Evolutionary conservation across 2,888 invertebrate species (phyloP), one percentile per base, ranked within the genome.

Genomic region (Heteromurus nitidus): DNA sequence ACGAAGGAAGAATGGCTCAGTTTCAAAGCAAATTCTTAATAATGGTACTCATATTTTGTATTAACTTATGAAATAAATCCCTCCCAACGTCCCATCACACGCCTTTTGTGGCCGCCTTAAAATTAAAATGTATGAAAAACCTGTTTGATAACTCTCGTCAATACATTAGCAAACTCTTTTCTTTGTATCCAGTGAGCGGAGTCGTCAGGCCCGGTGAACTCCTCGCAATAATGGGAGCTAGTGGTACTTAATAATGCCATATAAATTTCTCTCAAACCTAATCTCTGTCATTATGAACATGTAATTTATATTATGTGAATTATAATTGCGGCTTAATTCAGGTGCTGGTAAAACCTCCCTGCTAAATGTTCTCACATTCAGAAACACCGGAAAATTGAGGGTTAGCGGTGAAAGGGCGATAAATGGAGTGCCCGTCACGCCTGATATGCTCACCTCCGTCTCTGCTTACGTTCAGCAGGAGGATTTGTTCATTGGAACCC

Each of bases 301-400:
- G 50, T 50, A 50, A 50, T 36, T 47, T 16, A 11, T 47, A 47
- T 47, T 9, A 55, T 50, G 3, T 18, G 50, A 50, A n/a, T 24
- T 22, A 22, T 24, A 55, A 55, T 3, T 16, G 5, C 55, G 7
- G 2, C 22, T 24, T n/a, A n/a, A n/a, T n/a, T n/a, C 95, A 30
- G 98, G 98, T 0, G 96, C 97, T 0, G 98, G 98, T 1, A 98
- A 98, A 90, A 97, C 98, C 0, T 98, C 97, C 0, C 92, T 98
- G 2, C 90, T 98, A 77, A 98, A 98, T 89, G 93, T 96, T 0
- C 89, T 98, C 84, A 96, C 96, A 5, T 95, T 94, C 89, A 92
- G 95, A 26, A 93, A 94, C n/a, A 91, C 93, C 0, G 93, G 93
- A 1, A 87, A 88, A 73, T 91, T 95, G 1, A 91, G 92, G 20